These are phyloP conservation scores for Lycodopsis pacificus DNA, from an alignment of 2,797 vertebrate genomes.

Conservation along the genomic window DNA sequence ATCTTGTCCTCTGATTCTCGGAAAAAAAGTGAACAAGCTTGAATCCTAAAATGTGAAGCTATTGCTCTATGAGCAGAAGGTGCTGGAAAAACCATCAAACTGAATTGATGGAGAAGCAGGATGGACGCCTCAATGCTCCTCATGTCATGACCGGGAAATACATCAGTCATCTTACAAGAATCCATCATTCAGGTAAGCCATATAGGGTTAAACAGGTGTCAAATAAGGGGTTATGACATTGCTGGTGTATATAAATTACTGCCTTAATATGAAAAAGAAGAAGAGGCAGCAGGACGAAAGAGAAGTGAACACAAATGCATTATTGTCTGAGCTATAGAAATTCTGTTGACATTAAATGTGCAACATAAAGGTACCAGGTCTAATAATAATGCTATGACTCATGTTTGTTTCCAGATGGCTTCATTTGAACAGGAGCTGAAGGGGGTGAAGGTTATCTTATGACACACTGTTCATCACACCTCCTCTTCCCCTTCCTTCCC, in stretches of 20 bases:
- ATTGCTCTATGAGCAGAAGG: neutral
- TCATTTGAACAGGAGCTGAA: constrained; percentile 46
- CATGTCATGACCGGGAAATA: neutral
- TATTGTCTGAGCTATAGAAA: neutral
- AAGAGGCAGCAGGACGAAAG: neutral
- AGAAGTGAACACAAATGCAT: constrained; percentile 1
- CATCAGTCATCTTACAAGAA: constrained; percentile 2
- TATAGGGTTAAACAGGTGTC: neutral
- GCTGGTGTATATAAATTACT: neutral
- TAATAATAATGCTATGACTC: constrained; percentile 60
- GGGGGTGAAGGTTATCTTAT: constrained; percentile 49
- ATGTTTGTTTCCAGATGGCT: constrained; percentile 51
- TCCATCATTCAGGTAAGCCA: neutral
- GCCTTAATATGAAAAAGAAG: no score
- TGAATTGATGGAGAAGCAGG: neutral
- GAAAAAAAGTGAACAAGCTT: neutral
- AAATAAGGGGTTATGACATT: neutral
- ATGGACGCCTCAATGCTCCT: neutral
- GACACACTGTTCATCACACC: constrained; percentile 48
- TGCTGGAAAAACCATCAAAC: neutral
- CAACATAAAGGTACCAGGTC: constrained; percentile 28
- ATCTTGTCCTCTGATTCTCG: neutral
- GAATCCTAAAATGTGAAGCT: neutral
- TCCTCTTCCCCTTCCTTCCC: constrained; percentile 33
- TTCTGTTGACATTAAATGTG: constrained; percentile 26